Conservation (phyloP, 2,797 vertebrate genomes). For the Lepidocolaptes lacrymiger region DNA sequence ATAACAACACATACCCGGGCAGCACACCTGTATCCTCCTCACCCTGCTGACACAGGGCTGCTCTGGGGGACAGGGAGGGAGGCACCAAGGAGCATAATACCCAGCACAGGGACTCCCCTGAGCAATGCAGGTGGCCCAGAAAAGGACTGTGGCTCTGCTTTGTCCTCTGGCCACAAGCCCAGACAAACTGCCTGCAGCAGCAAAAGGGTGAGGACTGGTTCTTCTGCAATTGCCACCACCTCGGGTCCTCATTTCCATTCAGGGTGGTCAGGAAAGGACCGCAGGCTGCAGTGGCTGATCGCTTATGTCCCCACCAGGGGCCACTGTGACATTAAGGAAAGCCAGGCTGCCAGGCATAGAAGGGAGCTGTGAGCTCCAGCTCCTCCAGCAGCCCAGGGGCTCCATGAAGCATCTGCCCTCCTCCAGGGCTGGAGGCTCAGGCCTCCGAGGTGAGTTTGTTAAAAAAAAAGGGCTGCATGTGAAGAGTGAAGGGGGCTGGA, state of each 20-base stretch:
- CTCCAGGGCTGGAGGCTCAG: neutral
- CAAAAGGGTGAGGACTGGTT: neutral
- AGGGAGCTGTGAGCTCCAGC: neutral
- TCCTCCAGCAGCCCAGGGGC: neutral
- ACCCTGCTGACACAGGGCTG: neutral
- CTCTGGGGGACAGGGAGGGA: neutral
- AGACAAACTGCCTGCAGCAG: neutral
- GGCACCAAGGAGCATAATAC: neutral
- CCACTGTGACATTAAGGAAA: constrained; percentile 54
- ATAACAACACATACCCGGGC: neutral
- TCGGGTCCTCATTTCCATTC: neutral
- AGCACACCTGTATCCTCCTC: neutral
- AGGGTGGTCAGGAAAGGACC: neutral
- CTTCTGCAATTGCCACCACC: neutral
- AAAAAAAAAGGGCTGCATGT: neutral
- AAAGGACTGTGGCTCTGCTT: neutral
- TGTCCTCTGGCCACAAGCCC: neutral
- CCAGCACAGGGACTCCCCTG: neutral
- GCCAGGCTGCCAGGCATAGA: neutral
- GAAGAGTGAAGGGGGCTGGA: neutral
- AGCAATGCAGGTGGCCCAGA: neutral
- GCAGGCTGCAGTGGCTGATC: neutral
- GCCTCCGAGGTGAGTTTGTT: neutral
- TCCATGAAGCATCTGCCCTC: neutral
- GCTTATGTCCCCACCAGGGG: constrained; percentile 49